phyloP scores from a whole-genome alignment of 2,113 vertebrate genomes.

The Nerophis lumbriciformis region DNA sequence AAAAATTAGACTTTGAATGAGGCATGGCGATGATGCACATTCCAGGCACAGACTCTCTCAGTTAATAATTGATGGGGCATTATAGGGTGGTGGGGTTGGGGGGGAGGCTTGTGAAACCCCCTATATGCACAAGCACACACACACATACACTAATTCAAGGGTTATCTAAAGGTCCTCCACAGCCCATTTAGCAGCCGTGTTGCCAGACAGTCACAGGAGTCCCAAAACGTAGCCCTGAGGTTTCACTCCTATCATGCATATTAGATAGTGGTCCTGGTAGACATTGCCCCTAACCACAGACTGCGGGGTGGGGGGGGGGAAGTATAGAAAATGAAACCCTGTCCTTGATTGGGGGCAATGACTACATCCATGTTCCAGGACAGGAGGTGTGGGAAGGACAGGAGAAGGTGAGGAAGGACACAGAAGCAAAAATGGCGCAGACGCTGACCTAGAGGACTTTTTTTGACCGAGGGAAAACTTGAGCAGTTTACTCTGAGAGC shows the following conservation, averaged over 20 bases:
- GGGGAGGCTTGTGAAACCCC: constrained; percentile 22
- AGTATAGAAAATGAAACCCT: constrained; percentile 5
- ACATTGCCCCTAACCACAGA: constrained; percentile 55
- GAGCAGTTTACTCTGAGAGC: constrained; percentile 96
- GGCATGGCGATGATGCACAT: not conserved
- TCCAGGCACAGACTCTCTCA: constrained; percentile 11
- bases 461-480: constrained; percentile 96
- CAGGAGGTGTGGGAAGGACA: constrained; percentile 14
- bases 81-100: constrained; percentile 9
- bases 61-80: constrained; percentile 58
- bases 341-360: constrained; percentile 50
- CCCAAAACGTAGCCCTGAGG: constrained; percentile 34
- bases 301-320: constrained; percentile 14
- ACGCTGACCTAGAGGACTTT: constrained; percentile 96
- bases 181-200: constrained; percentile 55
- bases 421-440: constrained; percentile 26
- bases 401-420: constrained; percentile 19
- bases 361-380: constrained; percentile 39
- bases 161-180: constrained; percentile 71
- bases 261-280: constrained; percentile 42
- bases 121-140: constrained; percentile 13
- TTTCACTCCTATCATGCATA: constrained; percentile 55
- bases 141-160: constrained; percentile 37
- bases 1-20: not conserved
- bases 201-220: constrained; percentile 39